A percentile compares a stretch with the other conserved stretches of the same genome.
These are phyloP conservation scores for Carpatolechia fugitivella DNA, from an alignment of 2,888 invertebrate species.

Conservation along the genomic window DNA sequence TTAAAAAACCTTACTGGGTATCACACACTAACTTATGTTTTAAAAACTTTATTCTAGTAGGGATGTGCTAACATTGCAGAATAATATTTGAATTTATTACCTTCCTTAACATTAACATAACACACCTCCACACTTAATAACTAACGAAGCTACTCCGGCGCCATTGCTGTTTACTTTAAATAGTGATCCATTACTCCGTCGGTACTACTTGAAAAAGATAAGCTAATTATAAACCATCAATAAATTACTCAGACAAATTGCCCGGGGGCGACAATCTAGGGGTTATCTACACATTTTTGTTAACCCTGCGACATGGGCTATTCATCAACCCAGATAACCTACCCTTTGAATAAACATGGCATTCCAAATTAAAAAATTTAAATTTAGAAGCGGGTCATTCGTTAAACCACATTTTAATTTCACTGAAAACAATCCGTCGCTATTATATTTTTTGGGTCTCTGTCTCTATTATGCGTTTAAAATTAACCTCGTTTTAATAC, in stretches of 20 bases:
- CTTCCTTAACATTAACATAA: too few species aligned
- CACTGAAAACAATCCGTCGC: background rate
- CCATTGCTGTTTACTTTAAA: background rate
- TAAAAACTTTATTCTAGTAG: too few species aligned
- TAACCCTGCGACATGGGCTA: slow-evolving; percentile 38
- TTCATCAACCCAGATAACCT: slow-evolving; percentile 48
- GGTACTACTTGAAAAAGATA: slow-evolving; percentile 34
- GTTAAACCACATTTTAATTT: background rate
- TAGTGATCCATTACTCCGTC: background rate
- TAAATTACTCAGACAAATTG: slow-evolving; percentile 61
- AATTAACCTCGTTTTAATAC: background rate
- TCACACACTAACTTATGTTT: too few species aligned
- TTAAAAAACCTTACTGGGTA: too few species aligned
- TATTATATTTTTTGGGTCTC: background rate
- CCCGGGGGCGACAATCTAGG: slow-evolving; percentile 31
- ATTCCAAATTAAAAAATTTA: slow-evolving; percentile 4
- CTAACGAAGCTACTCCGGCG: background rate
- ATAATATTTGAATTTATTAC: too few species aligned
- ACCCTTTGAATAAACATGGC: slow-evolving; percentile 23
- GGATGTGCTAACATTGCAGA: too few species aligned
- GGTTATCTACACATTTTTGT: slow-evolving; percentile 53
- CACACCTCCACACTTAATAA: background rate
- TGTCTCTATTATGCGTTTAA: background rate
- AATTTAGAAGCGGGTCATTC: slow-evolving; percentile 1
- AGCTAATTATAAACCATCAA: slow-evolving; percentile 48